Percentiles rank a stretch among this genome's conserved stretches.
Conservation (phyloP, 2,113 vertebrate genomes). For the Rhadina sibilatrix region DNA sequence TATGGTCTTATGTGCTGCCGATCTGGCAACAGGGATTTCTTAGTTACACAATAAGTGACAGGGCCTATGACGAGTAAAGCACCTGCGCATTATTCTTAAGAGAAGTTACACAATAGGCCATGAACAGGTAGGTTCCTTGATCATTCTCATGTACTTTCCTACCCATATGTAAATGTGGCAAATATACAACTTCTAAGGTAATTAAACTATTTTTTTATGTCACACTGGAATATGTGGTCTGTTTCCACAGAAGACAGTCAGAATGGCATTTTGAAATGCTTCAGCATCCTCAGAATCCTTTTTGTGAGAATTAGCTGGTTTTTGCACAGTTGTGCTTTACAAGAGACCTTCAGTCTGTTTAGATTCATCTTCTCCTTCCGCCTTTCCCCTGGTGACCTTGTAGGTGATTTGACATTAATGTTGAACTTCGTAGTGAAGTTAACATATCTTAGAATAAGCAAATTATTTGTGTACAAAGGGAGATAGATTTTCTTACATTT, state of each 20-base stretch:
- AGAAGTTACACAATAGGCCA: not conserved
- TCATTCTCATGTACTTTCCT: not conserved
- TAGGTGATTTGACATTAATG: not conserved
- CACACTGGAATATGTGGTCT: not conserved
- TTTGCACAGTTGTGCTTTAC: not conserved
- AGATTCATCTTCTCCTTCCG: not conserved
- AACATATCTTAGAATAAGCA: not conserved
- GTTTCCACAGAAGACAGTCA: not conserved
- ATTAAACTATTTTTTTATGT: not conserved
- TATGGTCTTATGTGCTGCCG: fast-evolving
- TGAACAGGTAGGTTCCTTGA: not conserved
- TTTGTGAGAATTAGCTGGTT: not conserved
- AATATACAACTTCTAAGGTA: not conserved
- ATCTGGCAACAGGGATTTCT: not conserved
- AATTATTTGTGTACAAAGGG: not conserved
- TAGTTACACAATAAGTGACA: not conserved
- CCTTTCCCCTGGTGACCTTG: not conserved
- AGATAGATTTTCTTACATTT: not conserved
- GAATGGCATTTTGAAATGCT: not conserved
- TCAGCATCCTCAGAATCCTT: not conserved
- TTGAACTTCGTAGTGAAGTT: not conserved
- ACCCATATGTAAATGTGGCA: not conserved
- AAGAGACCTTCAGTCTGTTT: not conserved
- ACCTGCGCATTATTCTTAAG: not conserved
- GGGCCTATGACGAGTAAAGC: not conserved